Base-by-base conservation (phyloP, 2,888 invertebrate species). In the Plebejus melissa region DNA sequence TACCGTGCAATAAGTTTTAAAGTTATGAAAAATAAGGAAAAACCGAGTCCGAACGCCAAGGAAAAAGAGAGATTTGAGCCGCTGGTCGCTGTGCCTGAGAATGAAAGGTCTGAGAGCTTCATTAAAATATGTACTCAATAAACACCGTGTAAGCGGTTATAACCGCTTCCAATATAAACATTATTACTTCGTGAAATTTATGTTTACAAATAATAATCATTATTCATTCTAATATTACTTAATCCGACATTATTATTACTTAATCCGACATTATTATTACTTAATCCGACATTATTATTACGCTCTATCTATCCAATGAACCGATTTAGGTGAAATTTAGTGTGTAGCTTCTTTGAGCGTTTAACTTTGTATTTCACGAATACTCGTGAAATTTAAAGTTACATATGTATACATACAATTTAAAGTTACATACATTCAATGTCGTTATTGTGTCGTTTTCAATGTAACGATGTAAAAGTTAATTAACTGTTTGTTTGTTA, bases 81-180 rank as follows among this genome's bases (percentile, higher is more conserved):
- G 81, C 87, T 92, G 78, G 84, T 91, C 74, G 84, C 89, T 32
- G 91, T 91, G 85, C 91, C 92, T 90, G 93, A 93, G 82, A 90
- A 91, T 91, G 92, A 93, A 91, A 91, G 93, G 93, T 93, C 83
- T 74, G 82, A 80, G 82, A 82, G 88, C 85, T 90, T 93, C 90
- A 90, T 91, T 93, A 91, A 88, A 85, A 22, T 22, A 22, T 82
- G 81, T 84, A 89, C 88, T 89, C 88, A 32, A 65, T 65, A 65
- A 65, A 87, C 88, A 88, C 85, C 82, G 84, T 85, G 87, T 88
- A 86, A 88, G 80, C 86, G 83, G 83, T 80, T 85, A 86, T 88
- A 86, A 88, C 80, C 86, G 83, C 83, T 80, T 80, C 81, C 79
- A 81, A 84, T 84, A 86, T 83, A 84, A 81, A 84, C 81, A 82